These are phyloP conservation scores for Tylochromis polylepis DNA, from an alignment of 2,113 vertebrate species.

Conservation along the genomic window DNA sequence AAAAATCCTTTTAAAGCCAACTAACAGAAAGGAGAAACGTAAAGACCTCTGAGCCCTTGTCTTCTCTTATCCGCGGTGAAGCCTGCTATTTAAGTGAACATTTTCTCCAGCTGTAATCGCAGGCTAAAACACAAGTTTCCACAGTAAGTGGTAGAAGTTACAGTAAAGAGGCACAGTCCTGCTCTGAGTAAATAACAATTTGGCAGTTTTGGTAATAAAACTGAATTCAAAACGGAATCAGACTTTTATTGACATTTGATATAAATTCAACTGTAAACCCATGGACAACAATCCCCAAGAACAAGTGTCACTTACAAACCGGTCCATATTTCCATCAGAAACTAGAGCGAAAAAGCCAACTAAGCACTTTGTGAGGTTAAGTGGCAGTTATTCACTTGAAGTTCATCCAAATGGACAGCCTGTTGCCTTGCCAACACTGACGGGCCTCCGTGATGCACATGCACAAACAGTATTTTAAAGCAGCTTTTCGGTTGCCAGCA, in stretches of 20 bases:
- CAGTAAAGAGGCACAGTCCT: neutral
- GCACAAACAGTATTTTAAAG: constrained; percentile 50
- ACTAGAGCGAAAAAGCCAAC: constrained; percentile 34
- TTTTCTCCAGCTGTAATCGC: neutral
- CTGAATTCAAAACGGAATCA: neutral
- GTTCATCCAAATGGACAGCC: constrained; percentile 64
- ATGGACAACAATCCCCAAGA: neutral
- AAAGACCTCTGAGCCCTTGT: neutral
- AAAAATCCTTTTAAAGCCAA: neutral
- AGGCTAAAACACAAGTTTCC: neutral
- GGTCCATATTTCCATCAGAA: constrained; percentile 36
- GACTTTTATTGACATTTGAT: neutral
- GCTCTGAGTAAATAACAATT: neutral
- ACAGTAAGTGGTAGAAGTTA: neutral
- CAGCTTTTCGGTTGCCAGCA: constrained; percentile 10
- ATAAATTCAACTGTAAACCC: neutral
- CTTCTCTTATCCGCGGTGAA: neutral
- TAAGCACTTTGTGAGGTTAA: constrained; percentile 65
- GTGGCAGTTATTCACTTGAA: constrained; percentile 64
- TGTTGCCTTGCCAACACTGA: constrained; percentile 60
- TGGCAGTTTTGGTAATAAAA: neutral
- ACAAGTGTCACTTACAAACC: constrained; percentile 24
- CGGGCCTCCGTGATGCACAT: constrained; percentile 45
- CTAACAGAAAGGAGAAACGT: neutral
- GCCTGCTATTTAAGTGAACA: neutral